Conservation (phyloP, 2,888 invertebrate species). For the Eurytoma californica region DNA sequence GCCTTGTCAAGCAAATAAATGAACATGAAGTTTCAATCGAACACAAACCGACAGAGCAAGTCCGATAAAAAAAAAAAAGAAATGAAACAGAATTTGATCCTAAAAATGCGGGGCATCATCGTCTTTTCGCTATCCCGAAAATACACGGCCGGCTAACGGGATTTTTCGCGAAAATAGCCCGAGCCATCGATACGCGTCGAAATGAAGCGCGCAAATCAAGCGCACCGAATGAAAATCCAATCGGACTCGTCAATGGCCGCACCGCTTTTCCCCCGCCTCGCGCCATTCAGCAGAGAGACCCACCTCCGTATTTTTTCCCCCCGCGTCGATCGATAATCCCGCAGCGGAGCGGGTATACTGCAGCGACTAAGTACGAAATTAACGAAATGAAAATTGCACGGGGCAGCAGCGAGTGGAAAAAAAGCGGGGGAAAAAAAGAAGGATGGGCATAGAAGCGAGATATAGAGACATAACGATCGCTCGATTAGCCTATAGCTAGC, state of each 20-base stretch:
- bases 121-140: background rate
- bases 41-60: background rate
- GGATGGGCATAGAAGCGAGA: background rate
- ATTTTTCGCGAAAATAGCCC: slow-evolving; percentile 36
- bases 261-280: background rate
- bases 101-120: background rate
- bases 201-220: slow-evolving; percentile 6
- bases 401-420: background rate
- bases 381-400: slow-evolving; percentile 33
- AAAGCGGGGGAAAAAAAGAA: slow-evolving; percentile 17
- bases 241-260: background rate
- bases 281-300: background rate
- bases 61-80: slow-evolving; percentile 3
- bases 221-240: slow-evolving; percentile 32
- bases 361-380: slow-evolving; percentile 27
- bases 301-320: background rate
- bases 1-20: too few species aligned
- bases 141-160: background rate
- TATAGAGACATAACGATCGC: slow-evolving; percentile 25
- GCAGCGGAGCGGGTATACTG: background rate
- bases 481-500: slow-evolving; percentile 45
- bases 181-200: slow-evolving; percentile 19
- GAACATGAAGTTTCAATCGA: too few species aligned
- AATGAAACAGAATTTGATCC: background rate
- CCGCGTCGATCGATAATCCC: slow-evolving; percentile 11